Evolutionary conservation across 1,140 invertebrate species (phyloP), one percentile per base, ranked within the genome.

Genomic region (Drosophila grimshawi): DNA sequence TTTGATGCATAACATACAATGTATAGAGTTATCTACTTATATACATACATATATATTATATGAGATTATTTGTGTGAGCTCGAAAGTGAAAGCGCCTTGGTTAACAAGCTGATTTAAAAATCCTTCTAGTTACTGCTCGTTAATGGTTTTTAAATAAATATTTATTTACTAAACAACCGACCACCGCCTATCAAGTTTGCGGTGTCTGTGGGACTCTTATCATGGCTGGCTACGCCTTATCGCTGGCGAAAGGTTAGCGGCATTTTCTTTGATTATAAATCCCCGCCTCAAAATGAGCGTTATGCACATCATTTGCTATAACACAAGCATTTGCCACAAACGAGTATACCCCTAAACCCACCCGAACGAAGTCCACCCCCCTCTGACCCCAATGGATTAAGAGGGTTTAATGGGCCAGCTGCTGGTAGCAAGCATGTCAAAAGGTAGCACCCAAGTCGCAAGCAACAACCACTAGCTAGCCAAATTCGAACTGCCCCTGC

Each of bases 191-290:
- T n/a, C 3, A 30, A 30, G 19, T 49, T 61, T 55, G 53, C 64
- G 49, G 10, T 59, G 30, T 68, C 64, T 74, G 65, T 11, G n/a
- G 7, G 2, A 10, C 57, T 69, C 33, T 74, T 74, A 74, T 74
- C 71, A 68, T 53, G 56, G 56, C 30, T 5, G 29, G 49, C 43
- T 48, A 11, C 48, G 52, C 56, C 64, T 68, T 73, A 73, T 73
- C 70, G 64, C 66, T 27, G 27, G 59, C 39, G 30, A 62, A 62
- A 70, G 59, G 60, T 49, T 64, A 63, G 68, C 67, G 68, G 65
- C 37, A 69, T 68, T 68, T 68, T 62, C 71, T 69, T 69, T 74
- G 71, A 68, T 68, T 69, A 62, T 43, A 49, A 59, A 60, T 49
- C 43, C 62, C 29, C 48, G 10, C 39, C 10, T 19, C 5, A 63